Conservation (phyloP, 2,113 vertebrate genomes). For the Chunga burmeisteri region DNA sequence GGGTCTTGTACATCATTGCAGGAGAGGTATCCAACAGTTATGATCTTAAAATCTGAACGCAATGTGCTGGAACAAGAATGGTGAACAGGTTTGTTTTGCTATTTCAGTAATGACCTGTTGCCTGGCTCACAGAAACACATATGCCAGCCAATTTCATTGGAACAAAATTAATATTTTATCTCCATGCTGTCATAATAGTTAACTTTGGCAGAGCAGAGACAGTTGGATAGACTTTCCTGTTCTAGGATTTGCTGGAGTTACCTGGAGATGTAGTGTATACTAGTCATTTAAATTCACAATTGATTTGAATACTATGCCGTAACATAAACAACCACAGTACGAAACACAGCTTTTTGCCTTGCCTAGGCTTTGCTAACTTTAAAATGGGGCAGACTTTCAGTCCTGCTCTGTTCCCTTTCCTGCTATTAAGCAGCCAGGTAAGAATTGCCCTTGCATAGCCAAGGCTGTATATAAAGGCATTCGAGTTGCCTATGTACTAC, state of each 20-base stretch:
- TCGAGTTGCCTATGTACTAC: neutral
- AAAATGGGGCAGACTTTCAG: neutral
- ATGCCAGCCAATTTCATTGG: conserved; percentile 70
- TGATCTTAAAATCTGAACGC: conserved; percentile 61
- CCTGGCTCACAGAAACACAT: conserved; percentile 61
- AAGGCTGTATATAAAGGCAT: neutral
- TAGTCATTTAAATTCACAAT: neutral
- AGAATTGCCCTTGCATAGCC: neutral
- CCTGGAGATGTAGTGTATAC: neutral
- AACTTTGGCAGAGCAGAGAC: conserved; percentile 57
- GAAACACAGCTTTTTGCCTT: neutral
- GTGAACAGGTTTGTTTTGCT: conserved; percentile 57
- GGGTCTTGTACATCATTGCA: conserved; percentile 31
- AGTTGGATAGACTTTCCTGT: conserved; percentile 27
- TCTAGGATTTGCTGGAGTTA: conserved; percentile 29
- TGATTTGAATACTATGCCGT: neutral
- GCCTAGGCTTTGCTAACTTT: neutral
- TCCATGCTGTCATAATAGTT: conserved; percentile 68
- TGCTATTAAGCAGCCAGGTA: neutral
- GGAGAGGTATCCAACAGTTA: conserved; percentile 53
- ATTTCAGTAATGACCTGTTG: conserved; percentile 67
- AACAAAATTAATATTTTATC: conserved; percentile 69
- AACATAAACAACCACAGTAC: neutral
- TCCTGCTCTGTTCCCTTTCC: neutral
- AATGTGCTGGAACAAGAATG: conserved; percentile 41